A percentile compares a stretch with the other conserved stretches of the same genome.
Evolutionary conservation across 2,888 invertebrate genomes (phyloP).

Genomic region (Cinara cedri): DNA sequence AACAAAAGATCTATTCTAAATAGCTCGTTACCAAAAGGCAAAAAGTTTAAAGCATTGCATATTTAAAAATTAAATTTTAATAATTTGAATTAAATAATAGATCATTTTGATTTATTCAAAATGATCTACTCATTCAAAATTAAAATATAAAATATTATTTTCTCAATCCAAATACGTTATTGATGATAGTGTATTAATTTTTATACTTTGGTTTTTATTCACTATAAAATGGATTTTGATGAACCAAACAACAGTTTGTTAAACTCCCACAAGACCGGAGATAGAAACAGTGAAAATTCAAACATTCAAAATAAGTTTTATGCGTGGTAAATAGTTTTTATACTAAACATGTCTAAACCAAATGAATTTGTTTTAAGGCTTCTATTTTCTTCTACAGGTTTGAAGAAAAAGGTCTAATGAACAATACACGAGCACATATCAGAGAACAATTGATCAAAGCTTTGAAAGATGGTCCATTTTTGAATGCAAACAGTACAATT

Average conservation of each 20-base stretch:
- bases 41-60: no score
- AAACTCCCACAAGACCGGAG: neutral
- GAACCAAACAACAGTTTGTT: neutral
- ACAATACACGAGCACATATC: slow-evolving; percentile 68
- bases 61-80: neutral
- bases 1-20: no score
- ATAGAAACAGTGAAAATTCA: neutral
- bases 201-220: neutral
- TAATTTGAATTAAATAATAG: no score
- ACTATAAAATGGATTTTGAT: neutral
- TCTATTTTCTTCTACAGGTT: slow-evolving; percentile 63
- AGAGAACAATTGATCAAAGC: slow-evolving; percentile 69
- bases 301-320: slow-evolving; percentile 8
- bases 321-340: slow-evolving; percentile 8
- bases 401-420: slow-evolving; percentile 69
- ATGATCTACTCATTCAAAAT: neutral
- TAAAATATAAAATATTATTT: neutral
- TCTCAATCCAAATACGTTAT: no score
- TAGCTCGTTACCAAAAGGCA: no score
- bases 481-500: slow-evolving; percentile 60
- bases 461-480: slow-evolving; percentile 63
- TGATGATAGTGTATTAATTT: neutral
- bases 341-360: neutral
- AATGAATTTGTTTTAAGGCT: no score
- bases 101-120: no score